A percentile compares a stretch with the other conserved stretches of the same genome.
Evolutionary conservation across 2,113 vertebrate genomes (phyloP).

Genomic region (Paedocypris sp.): DNA sequence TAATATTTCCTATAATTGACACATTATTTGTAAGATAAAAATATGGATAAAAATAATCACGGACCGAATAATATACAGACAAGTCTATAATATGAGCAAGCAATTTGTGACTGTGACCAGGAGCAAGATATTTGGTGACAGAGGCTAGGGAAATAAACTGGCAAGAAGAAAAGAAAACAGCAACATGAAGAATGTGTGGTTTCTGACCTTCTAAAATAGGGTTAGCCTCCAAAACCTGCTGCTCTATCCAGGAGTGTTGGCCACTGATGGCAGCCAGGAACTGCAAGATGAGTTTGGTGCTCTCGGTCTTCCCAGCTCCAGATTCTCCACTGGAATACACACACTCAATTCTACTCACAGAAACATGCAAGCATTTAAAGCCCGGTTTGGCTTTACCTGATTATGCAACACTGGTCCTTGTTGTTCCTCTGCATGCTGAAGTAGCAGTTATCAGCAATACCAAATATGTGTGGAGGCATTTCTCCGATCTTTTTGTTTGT

Average conservation of each 20-base stretch:
- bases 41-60: no score
- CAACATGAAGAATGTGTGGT: no score
- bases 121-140: no score
- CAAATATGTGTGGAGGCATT: conserved; percentile 95
- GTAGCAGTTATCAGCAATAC: conserved; percentile 97
- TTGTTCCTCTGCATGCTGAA: conserved; percentile 97
- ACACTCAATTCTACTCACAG: neutral
- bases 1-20: no score
- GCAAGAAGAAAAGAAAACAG: no score
- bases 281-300: conserved; percentile 93
- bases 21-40: no score
- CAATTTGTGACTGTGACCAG: no score
- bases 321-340: conserved; percentile 75
- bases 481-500: conserved; percentile 96
- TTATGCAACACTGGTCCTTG: conserved; percentile 94
- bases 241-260: conserved; percentile 97
- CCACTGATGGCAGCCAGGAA: conserved; percentile 94
- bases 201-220: conserved; percentile 89
- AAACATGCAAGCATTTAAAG: no score
- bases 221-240: conserved; percentile 94
- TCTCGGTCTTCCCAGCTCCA: conserved; percentile 93
- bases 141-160: no score
- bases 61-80: no score
- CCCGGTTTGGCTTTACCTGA: conserved; percentile 60
- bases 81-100: no score